phyloP scores from a whole-genome alignment of 2,888 invertebrate genomes.

The Hetaerina titia region DNA sequence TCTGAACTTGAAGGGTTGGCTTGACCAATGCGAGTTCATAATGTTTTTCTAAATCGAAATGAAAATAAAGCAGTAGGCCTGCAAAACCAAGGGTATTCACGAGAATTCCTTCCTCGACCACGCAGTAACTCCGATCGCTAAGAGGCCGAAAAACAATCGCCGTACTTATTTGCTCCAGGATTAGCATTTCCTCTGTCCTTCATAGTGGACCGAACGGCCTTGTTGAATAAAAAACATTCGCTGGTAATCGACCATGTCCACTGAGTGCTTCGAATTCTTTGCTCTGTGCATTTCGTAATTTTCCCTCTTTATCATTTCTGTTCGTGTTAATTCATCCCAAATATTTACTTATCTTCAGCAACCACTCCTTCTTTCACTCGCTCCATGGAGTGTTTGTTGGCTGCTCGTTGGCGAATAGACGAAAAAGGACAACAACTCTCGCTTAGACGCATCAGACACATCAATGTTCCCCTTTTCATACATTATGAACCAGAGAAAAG shows the following conservation, averaged over 20 bases:
- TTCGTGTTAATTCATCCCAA: not conserved
- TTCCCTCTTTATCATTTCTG: not conserved
- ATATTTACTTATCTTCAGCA: not conserved
- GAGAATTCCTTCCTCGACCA: not conserved
- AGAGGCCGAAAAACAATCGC: not conserved
- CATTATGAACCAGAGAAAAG: no score
- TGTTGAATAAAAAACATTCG: not conserved
- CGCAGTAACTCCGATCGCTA: not conserved
- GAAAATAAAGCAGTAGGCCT: no score
- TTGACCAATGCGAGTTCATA: no score
- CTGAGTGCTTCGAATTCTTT: not conserved
- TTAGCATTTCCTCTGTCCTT: not conserved
- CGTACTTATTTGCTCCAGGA: not conserved
- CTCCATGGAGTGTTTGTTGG: not conserved
- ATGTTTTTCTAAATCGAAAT: no score
- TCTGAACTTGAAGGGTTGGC: no score
- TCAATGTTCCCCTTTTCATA: no score
- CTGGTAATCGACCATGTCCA: not conserved
- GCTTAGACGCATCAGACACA: no score
- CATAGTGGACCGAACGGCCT: not conserved
- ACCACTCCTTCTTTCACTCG: not conserved
- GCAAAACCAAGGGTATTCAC: not conserved
- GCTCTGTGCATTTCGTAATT: not conserved
- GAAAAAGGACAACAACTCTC: no score
- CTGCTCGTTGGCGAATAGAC: no score